Base-by-base conservation (phyloP, 2,797 vertebrate genomes). In the Schizopygopsis pylzovi region DNA sequence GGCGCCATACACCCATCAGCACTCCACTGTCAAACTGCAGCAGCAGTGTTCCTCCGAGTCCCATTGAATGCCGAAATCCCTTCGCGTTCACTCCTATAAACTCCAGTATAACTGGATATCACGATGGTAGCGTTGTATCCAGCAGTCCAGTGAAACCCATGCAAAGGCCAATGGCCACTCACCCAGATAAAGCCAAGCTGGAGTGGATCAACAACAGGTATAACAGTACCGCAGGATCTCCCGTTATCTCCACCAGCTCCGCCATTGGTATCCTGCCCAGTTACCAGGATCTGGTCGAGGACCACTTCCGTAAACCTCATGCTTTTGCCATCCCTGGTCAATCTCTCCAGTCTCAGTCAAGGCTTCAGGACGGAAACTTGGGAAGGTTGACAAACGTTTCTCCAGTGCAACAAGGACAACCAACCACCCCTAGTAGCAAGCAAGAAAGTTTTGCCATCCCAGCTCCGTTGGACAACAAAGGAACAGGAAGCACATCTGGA, bases 121-220 rank as follows among this genome's bases (percentile, higher is more conserved):
- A 99, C 0, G 98, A 99, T 6, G 96, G 97, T 89, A 99, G 97
- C 90, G 96, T 98, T 54, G 95, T 99, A 81, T 99, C 98, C 0
- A 99, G 97, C 90, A 99, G 98, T 88, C 98, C 98, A 0, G 97
- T 99, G 33, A 99, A 99, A 90, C 98, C 98, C 10, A 99, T 99
- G 98, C 98, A 99, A 90, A 94, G 98, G 88, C 98, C 98, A 20
- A 99, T 96, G 97, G 98, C 98, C 54, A 99, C 98, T 0, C 98
- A 99, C 88, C 98, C 98, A 0, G 97, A 99, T 93, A 99, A 99
- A 93, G 98, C 97, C 90, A 99, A 98, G 86, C 95, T 99, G 1
- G 98, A 99, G 86, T 99, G 98, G 98, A 99, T 99, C 95, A 98
- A 98, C 92, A 98, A 97, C 5, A 97, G 98, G 90, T 99, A 99